A percentile compares a stretch with the other conserved stretches of the same genome.
Evolutionary conservation across 1,140 invertebrate genomes (phyloP).

Genomic region (Xylocopa sonorina): DNA sequence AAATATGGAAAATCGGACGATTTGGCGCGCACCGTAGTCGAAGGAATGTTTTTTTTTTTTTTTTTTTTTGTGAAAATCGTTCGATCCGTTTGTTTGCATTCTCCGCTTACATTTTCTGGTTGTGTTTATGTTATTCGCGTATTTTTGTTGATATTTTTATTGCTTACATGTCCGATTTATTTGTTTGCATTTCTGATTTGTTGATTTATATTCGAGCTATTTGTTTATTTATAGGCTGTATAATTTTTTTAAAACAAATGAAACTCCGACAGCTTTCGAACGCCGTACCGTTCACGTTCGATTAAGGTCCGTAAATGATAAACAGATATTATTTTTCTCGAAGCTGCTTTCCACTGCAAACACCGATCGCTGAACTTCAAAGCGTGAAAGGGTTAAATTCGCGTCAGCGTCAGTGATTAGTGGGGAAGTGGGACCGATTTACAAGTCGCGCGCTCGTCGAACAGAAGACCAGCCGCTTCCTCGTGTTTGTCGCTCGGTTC

Average conservation of each 20-base stretch:
- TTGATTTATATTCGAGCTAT: neutral
- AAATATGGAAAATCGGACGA: neutral
- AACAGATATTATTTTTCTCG: too few relatives aligned
- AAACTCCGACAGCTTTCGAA: too few relatives aligned
- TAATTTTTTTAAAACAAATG: too few relatives aligned
- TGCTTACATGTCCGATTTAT: neutral
- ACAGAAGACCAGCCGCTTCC: neutral
- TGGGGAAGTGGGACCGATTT: too few relatives aligned
- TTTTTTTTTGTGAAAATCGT: too few relatives aligned
- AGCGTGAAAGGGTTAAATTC: too few relatives aligned
- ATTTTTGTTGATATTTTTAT: neutral
- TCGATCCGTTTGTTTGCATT: neutral
- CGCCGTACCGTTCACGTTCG: too few relatives aligned
- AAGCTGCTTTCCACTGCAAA: too few relatives aligned
- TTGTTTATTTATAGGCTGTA: neutral
- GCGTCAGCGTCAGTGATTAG: too few relatives aligned
- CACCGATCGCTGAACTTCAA: too few relatives aligned
- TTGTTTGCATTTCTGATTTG: neutral
- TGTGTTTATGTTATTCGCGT: neutral
- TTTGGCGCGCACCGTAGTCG: neutral
- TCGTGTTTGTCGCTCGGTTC: constrained; percentile 17
- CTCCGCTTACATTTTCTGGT: neutral
- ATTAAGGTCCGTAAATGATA: too few relatives aligned
- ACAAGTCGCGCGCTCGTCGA: neutral
- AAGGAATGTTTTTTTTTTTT: neutral